phyloP scores from a whole-genome alignment of 2,888 invertebrate species.

The Rhagophthalmus giganteus region DNA sequence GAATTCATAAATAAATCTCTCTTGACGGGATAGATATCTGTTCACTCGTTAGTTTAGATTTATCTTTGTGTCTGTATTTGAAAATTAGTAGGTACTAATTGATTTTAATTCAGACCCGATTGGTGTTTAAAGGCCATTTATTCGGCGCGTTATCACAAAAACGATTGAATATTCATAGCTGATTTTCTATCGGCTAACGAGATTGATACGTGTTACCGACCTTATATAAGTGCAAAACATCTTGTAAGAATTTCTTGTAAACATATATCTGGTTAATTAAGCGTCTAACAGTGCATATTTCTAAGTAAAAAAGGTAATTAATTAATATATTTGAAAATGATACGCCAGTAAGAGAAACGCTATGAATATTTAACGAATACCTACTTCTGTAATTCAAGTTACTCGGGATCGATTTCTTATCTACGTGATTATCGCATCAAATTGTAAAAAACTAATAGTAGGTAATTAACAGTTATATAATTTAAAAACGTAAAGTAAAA shows the following conservation, averaged over 20 bases:
- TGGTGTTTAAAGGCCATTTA: conserved; percentile 4
- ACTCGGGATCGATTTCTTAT: too few species aligned
- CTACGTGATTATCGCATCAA: too few species aligned
- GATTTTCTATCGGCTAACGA: too few species aligned
- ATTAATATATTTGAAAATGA: conserved; percentile 10
- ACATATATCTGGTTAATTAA: conserved; percentile 13
- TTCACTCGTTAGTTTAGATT: too few species aligned
- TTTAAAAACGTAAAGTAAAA: too few species aligned
- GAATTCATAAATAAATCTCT: conserved; percentile 16
- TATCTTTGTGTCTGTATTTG: conserved; percentile 16
- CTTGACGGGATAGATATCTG: conserved; percentile 7
- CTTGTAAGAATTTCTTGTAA: conserved; percentile 9
- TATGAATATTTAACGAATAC: conserved; percentile 3
- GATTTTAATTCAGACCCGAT: conserved; percentile 18
- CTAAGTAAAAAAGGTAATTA: conserved; percentile 5
- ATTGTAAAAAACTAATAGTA: too few species aligned
- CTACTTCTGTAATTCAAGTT: too few species aligned
- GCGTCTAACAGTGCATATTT: conserved; percentile 6
- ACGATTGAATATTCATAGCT: conserved; percentile 16
- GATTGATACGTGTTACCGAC: conserved; percentile 1
- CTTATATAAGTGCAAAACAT: conserved; percentile 10
- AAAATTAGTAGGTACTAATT: conserved; percentile 18
- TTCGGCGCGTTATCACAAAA: conserved; percentile 1
- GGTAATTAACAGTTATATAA: too few species aligned
- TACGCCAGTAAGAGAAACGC: conserved; percentile 2